Percentiles rank a stretch among this genome's conserved stretches.
phyloP scores from a whole-genome alignment of 1,140 invertebrate species.

The Tigriopus japonicus region DNA sequence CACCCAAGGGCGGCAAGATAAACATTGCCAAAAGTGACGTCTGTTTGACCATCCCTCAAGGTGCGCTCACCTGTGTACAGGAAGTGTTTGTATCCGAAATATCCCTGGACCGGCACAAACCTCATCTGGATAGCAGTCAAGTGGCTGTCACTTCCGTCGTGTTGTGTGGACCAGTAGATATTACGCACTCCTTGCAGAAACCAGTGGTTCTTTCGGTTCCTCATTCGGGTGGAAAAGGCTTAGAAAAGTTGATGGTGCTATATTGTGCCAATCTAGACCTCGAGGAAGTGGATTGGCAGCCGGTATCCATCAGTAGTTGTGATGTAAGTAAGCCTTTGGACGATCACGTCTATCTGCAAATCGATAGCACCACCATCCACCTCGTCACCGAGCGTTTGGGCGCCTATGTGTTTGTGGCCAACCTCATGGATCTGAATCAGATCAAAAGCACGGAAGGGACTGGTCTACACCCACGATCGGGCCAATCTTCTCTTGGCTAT shows the following conservation, averaged over 20 bases:
- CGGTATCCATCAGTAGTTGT: no score
- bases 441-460: neutral
- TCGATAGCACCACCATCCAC: neutral
- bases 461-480: neutral
- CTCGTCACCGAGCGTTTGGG: slow-evolving; percentile 1
- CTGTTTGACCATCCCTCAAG: slow-evolving; percentile 3
- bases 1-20: neutral
- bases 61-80: neutral
- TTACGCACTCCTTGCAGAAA: neutral
- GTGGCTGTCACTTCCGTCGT: neutral
- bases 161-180: neutral
- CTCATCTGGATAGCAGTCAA: neutral
- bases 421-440: neutral
- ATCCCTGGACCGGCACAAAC: neutral
- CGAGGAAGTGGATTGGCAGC: no score
- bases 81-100: slow-evolving; percentile 2
- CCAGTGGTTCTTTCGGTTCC: slow-evolving; percentile 10
- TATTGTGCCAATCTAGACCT: no score
- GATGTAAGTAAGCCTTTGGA: no score
- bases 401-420: neutral
- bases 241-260: no score
- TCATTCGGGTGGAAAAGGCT: neutral
- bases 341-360: neutral
- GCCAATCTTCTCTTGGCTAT: no score
- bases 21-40: neutral